Evolutionary conservation across 2,888 invertebrate genomes (phyloP), one percentile per base, ranked within the genome.

Genomic region (Omphaloscelis lunosa): DNA sequence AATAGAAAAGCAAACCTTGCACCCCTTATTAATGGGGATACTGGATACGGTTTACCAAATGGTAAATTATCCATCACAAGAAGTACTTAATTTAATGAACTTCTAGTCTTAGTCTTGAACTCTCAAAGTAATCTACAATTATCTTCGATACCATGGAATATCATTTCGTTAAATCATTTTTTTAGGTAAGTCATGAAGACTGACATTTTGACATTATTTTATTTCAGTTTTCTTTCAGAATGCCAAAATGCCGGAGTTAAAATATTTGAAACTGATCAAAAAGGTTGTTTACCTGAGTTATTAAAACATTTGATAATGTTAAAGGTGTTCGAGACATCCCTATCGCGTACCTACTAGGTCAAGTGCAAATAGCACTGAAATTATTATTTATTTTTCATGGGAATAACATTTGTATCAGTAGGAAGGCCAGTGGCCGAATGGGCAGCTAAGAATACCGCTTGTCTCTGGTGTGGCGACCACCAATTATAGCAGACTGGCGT

Each of bases 401-500:
- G 90, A 93, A 92, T 93, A 89, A 89, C 90, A 90, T 91, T 90
- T 88, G 90, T 91, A 89, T 89, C 84, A 86, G 89, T 90, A 89
- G 93, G 94, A 95, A 96, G 95, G 95, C 95, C 95, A 95, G 94
- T 97, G 95, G 94, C 96, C 96, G 96, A 96, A 94, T 91, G 90
- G 87, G 83, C 94, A 93, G 96, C 97, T 98, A 98, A 97, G 97
- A 98, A 98, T 98, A 98, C 97, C 97, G 95, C 92, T 93, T 95
- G 95, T 96, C 96, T 97, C 97, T 97, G 93, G 91, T 93, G 92
- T 97, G 96, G 96, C 97, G 97, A 98, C 98, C 98, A 97, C 98
- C 98, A 98, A 98, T 98, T 98, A 98, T 98, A 98, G 98, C 97
- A 97, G 97, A 97, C 98, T 98, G 98, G 98, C 98, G 93, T 85